phyloP scores from a whole-genome alignment of 1,140 invertebrate species.

The Luehdorfia chinensis region DNA sequence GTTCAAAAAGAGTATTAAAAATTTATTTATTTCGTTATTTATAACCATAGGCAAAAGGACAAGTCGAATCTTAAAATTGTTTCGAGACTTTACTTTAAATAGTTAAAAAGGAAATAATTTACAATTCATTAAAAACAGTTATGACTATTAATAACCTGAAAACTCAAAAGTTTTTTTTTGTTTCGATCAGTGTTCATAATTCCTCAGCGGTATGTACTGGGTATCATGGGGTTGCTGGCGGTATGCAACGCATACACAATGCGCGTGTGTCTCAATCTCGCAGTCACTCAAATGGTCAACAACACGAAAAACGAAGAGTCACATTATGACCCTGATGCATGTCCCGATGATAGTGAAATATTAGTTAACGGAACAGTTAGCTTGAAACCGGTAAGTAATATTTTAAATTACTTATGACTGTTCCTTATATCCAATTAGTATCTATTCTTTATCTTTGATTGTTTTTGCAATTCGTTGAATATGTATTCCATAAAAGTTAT shows the following conservation, averaged over 20 bases:
- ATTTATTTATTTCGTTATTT: too few species aligned
- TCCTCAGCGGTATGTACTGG: slow-evolving; percentile 76
- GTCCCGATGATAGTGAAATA: slow-evolving; percentile 55
- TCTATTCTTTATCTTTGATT: too few species aligned
- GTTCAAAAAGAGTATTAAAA: too few species aligned
- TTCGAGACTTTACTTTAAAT: too few species aligned
- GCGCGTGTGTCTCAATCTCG: slow-evolving; percentile 84
- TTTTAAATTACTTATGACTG: background rate
- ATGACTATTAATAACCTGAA: background rate
- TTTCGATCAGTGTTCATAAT: slow-evolving; percentile 64
- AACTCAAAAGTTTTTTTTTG: slow-evolving; percentile 39
- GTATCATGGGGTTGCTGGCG: slow-evolving; percentile 81
- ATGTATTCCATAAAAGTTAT: too few species aligned
- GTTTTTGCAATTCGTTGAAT: too few species aligned
- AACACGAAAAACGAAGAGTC: slow-evolving; percentile 45
- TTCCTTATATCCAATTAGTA: too few species aligned
- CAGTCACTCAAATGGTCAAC: slow-evolving; percentile 85
- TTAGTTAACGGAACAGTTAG: slow-evolving; percentile 51
- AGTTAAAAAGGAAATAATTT: too few species aligned
- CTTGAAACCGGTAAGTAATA: slow-evolving; percentile 49
- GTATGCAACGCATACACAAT: slow-evolving; percentile 83
- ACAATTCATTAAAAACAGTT: too few species aligned
- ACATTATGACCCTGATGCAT: slow-evolving; percentile 54
- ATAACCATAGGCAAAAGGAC: too few species aligned
- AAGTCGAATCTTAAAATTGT: too few species aligned